A percentile compares a stretch with the other conserved stretches of the same genome.
phyloP scores from a whole-genome alignment of 2,113 vertebrate genomes.

The Nibea albiflora region DNA sequence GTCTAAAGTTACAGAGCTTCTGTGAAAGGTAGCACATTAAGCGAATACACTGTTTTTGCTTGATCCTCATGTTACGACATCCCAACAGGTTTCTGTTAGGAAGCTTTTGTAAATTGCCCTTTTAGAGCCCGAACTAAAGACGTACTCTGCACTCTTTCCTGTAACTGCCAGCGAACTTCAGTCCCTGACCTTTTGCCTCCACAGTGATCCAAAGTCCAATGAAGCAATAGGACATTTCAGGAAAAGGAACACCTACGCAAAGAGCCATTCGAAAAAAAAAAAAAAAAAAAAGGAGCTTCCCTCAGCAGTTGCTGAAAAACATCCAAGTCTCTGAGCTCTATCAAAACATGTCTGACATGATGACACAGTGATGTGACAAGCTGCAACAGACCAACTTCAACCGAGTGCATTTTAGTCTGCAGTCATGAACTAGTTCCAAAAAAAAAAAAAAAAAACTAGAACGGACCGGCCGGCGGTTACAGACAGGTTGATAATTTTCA shows the following conservation, averaged over 20 bases:
- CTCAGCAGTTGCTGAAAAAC: constrained; percentile 25
- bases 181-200: constrained; percentile 76
- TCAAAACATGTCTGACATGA: constrained; percentile 54
- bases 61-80: constrained; percentile 41
- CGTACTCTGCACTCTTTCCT: constrained; percentile 59
- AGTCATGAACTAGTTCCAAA: not conserved
- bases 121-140: constrained; percentile 66
- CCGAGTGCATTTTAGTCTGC: not conserved
- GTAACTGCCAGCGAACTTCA: constrained; percentile 64
- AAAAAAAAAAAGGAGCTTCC: constrained; percentile 3
- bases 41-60: not conserved
- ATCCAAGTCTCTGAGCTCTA: constrained; percentile 39
- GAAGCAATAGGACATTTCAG: constrained; percentile 70
- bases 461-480: not conserved
- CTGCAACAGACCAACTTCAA: constrained; percentile 37
- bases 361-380: constrained; percentile 51
- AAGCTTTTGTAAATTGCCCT: constrained; percentile 43
- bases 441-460: not conserved
- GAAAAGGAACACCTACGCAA: constrained; percentile 65
- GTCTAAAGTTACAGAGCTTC: constrained; percentile 14
- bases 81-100: constrained; percentile 37
- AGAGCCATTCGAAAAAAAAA: constrained; percentile 27
- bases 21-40: constrained; percentile 26
- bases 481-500: not conserved
- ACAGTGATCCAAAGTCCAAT: constrained; percentile 69